Conservation (phyloP, 2,888 invertebrate species). For the Ariolimax columbianus region DNA sequence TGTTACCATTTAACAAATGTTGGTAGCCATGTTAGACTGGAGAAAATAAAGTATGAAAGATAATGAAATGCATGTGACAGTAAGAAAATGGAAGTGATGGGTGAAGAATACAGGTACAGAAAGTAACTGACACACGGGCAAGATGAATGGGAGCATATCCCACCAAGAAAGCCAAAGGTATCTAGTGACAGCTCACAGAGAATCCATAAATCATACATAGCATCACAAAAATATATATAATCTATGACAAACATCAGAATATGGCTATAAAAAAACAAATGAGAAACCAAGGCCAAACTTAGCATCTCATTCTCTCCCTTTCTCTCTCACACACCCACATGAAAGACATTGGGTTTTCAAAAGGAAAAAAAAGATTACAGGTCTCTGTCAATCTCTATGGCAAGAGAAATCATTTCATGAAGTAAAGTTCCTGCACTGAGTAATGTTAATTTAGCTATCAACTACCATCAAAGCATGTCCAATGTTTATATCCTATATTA, state of each 20-base stretch:
- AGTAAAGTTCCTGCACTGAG: background rate
- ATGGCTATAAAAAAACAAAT: background rate
- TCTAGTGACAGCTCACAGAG: too few relatives aligned
- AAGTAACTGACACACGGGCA: too few relatives aligned
- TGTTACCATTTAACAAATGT: too few relatives aligned
- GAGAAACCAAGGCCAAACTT: background rate
- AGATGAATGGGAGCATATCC: too few relatives aligned
- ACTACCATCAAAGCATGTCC: background rate
- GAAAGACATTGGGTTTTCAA: conserved; percentile 13
- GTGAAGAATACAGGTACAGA: too few relatives aligned
- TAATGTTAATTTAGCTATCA: background rate
- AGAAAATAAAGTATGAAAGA: too few relatives aligned
- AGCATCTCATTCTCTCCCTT: background rate
- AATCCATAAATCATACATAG: background rate
- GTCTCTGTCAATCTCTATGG: background rate
- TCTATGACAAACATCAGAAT: background rate
- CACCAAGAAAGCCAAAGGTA: too few relatives aligned
- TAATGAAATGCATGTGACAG: too few relatives aligned
- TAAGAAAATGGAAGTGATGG: too few relatives aligned
- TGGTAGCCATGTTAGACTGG: too few relatives aligned
- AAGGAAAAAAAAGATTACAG: background rate
- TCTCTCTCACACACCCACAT: background rate
- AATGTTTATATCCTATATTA: background rate
- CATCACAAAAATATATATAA: background rate
- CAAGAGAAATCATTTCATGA: background rate